These are phyloP conservation scores for Cryptocephalus primarius DNA, from an alignment of 2,888 invertebrate genomes.

Conservation along the genomic window DNA sequence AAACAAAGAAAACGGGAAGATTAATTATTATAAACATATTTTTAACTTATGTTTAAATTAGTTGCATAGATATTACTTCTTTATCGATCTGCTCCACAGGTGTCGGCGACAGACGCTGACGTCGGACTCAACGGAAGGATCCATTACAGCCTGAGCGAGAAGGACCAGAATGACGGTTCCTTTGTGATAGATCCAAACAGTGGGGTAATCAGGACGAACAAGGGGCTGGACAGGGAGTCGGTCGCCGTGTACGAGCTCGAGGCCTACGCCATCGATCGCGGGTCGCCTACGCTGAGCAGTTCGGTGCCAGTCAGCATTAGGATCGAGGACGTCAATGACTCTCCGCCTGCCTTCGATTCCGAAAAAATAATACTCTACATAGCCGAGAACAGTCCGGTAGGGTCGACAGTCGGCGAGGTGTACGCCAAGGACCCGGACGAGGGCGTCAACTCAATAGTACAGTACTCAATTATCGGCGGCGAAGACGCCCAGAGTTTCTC, in stretches of 20 bases:
- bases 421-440: slow-evolving; percentile 88
- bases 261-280: slow-evolving; percentile 84
- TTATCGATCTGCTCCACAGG: slow-evolving; percentile 19
- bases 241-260: slow-evolving; percentile 74
- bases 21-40: too few species aligned
- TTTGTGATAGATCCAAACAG: slow-evolving; percentile 88
- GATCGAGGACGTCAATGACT: slow-evolving; percentile 83
- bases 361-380: slow-evolving; percentile 83
- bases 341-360: slow-evolving; percentile 80
- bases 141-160: slow-evolving; percentile 62
- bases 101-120: slow-evolving; percentile 76
- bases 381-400: slow-evolving; percentile 92
- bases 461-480: slow-evolving; percentile 90
- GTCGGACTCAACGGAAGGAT: slow-evolving; percentile 80
- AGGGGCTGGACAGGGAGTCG: slow-evolving; percentile 83
- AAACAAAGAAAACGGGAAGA: too few species aligned
- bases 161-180: slow-evolving; percentile 72
- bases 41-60: too few species aligned
- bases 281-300: slow-evolving; percentile 42
- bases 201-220: slow-evolving; percentile 83
- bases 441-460: slow-evolving; percentile 81
- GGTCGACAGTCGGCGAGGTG: slow-evolving; percentile 85
- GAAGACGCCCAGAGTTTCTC: slow-evolving; percentile 83
- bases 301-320: slow-evolving; percentile 65
- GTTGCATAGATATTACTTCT: too few species aligned